These are phyloP conservation scores for Elymnias hypermnestra DNA, from an alignment of 1,140 invertebrate species.

Conservation along the genomic window DNA sequence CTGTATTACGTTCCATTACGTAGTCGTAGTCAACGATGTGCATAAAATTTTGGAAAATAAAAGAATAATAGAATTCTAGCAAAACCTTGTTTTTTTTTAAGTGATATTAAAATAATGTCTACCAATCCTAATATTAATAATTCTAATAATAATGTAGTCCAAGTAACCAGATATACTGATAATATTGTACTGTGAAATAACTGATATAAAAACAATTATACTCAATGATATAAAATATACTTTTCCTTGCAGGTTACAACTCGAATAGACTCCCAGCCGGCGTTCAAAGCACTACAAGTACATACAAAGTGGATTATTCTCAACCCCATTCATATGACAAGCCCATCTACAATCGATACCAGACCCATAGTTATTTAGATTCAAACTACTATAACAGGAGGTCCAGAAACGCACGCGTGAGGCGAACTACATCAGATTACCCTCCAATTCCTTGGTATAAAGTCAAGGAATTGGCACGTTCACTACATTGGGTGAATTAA, in stretches of 20 bases:
- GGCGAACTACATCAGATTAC: conserved; percentile 55
- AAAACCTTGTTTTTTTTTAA: no score
- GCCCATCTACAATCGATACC: conserved; percentile 60
- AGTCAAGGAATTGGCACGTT: conserved; percentile 79
- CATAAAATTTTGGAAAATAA: no score
- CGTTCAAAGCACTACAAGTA: conserved; percentile 63
- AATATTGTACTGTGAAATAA: no score
- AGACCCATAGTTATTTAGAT: conserved; percentile 57
- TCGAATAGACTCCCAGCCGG: conserved; percentile 48
- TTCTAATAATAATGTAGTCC: no score
- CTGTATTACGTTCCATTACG: no score
- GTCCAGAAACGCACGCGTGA: conserved; percentile 70
- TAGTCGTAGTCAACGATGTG: no score
- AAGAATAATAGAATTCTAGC: no score
- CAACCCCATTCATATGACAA: conserved; percentile 60
- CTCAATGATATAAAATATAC: no score
- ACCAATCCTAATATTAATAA: no score
- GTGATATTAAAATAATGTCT: no score
- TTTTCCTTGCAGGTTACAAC: conserved; percentile 60
- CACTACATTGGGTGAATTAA: conserved; percentile 77
- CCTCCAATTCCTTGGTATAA: conserved; percentile 84
- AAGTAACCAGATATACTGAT: no score
- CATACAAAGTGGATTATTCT: conserved; percentile 74
- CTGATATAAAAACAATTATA: no score
- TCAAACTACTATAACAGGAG: conserved; percentile 64